Evolutionary conservation across 2,888 invertebrate genomes (phyloP).

Genomic region (Eilema sororculum): DNA sequence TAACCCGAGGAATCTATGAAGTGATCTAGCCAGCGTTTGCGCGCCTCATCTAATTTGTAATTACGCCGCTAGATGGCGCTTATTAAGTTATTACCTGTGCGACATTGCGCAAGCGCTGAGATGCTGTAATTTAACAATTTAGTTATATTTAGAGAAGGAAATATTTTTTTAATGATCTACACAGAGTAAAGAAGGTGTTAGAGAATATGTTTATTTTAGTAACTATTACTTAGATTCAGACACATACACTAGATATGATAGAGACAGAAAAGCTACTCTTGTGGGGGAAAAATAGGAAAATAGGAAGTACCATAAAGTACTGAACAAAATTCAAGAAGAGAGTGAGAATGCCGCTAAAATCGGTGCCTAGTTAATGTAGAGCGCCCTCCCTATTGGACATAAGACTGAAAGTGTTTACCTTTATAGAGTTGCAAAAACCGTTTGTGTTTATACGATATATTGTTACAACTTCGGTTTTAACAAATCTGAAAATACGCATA

Average conservation of each 20-base stretch:
- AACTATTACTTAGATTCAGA: not conserved
- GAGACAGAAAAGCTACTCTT: not conserved
- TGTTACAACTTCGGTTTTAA: no score
- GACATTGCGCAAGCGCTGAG: constrained; percentile 43
- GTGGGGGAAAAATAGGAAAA: no score
- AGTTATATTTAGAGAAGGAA: constrained; percentile 17
- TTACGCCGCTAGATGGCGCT: constrained; percentile 57
- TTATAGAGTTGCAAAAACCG: no score
- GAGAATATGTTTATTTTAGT: not conserved
- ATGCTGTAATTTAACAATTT: constrained; percentile 24
- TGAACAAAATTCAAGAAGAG: not conserved
- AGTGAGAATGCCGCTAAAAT: no score
- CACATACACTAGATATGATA: no score
- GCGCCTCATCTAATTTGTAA: constrained; percentile 71
- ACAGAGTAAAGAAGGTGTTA: not conserved
- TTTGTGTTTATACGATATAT: no score
- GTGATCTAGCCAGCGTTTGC: constrained; percentile 52
- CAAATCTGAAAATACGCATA: no score
- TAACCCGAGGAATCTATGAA: constrained; percentile 38
- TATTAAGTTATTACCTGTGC: constrained; percentile 66
- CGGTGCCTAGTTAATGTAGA: no score
- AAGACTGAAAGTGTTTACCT: no score
- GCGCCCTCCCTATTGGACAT: no score
- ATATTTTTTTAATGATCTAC: constrained; percentile 2
- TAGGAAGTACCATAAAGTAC: no score